Evolutionary conservation across 2,888 invertebrate genomes (phyloP).

Genomic region (Amaurobius ferox): DNA sequence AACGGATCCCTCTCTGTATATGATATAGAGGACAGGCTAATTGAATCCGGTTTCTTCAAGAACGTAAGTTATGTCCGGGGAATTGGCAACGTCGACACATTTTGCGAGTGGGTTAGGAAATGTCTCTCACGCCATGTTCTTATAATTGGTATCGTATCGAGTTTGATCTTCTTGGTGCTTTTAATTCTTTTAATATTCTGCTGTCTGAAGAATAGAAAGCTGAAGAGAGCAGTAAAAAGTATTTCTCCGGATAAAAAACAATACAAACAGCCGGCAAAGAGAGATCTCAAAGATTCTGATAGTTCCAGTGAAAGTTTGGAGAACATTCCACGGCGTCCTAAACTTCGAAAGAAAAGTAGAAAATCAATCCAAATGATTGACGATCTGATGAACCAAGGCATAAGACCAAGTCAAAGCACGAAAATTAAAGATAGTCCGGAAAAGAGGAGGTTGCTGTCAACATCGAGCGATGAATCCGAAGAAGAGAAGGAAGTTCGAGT

Average conservation of each 20-base stretch:
- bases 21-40: neutral
- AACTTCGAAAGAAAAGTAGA: neutral
- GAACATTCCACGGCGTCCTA: neutral
- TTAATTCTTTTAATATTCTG: neutral
- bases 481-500: neutral
- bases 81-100: neutral
- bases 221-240: neutral
- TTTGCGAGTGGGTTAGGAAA: neutral
- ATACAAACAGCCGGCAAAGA: neutral
- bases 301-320: neutral
- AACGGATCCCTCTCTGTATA: neutral
- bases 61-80: neutral
- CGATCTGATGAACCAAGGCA: neutral
- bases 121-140: neutral
- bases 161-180: neutral
- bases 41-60: neutral
- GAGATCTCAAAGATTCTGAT: neutral
- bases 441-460: neutral
- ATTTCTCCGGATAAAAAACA: neutral
- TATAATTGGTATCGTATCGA: neutral
- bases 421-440: neutral
- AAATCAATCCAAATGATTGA: neutral
- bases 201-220: neutral
- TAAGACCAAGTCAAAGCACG: no score
- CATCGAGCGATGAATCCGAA: neutral